Conservation (phyloP, 2,113 vertebrate genomes). For the Rhineura floridana region DNA sequence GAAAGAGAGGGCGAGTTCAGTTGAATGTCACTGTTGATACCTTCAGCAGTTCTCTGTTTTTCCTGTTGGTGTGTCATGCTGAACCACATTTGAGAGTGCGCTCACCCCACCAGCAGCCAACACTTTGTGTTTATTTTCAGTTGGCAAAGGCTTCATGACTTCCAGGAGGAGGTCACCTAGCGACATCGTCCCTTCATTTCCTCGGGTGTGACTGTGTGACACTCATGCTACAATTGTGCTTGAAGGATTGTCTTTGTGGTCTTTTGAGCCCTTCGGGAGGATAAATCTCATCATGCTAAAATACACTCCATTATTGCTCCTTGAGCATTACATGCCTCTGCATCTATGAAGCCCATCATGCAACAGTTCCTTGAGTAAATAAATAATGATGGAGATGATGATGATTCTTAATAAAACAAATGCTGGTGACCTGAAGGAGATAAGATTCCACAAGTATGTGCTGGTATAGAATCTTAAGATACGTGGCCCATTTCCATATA, state of each 20-base stretch:
- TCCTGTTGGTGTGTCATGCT: constrained; percentile 69
- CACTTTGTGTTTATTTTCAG: constrained; percentile 38
- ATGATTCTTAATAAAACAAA: background rate
- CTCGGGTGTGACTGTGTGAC: constrained; percentile 36
- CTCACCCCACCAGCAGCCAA: background rate
- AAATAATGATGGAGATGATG: background rate
- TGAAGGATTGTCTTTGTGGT: constrained; percentile 52
- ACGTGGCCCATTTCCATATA: background rate
- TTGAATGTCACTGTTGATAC: constrained; percentile 84
- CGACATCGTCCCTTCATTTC: constrained; percentile 64
- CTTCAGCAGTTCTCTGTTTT: constrained; percentile 62
- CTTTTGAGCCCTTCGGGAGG: constrained; percentile 50
- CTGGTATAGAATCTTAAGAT: background rate
- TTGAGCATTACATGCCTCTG: background rate
- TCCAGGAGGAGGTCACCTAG: constrained; percentile 27
- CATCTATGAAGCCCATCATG: background rate
- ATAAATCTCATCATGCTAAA: constrained; percentile 5
- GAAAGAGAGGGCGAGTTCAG: constrained; percentile 60
- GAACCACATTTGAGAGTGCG: constrained; percentile 68
- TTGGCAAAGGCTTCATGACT: constrained; percentile 28
- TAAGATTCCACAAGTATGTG: accelerated
- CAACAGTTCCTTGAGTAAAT: background rate
- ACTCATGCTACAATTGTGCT: constrained; percentile 52
- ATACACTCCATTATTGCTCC: background rate
- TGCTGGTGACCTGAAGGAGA: accelerated